Percentiles rank a stretch among this genome's conserved stretches.
phyloP scores from a whole-genome alignment of 2,113 vertebrate species.

The Hyperoodon ampullatus region DNA sequence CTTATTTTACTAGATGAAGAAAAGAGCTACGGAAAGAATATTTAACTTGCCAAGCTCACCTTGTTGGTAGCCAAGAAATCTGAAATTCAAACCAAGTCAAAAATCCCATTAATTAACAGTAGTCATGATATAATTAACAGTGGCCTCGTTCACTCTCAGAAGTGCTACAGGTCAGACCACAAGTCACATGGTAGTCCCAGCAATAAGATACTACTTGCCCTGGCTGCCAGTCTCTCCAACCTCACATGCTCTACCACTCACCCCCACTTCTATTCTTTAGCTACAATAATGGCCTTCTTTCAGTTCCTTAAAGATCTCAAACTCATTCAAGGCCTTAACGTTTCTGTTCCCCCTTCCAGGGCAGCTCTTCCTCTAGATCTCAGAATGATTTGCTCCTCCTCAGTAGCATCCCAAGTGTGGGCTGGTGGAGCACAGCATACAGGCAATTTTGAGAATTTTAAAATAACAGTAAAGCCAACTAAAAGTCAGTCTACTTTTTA shows the following conservation, averaged over 20 bases:
- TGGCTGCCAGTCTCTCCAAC: background rate
- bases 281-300: background rate
- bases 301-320: slow-evolving; percentile 7
- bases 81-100: slow-evolving; percentile 24
- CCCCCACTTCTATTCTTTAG: background rate
- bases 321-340: background rate
- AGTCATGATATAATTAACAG: background rate
- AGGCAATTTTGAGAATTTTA: background rate
- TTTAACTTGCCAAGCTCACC: background rate
- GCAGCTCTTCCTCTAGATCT: background rate
- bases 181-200: background rate
- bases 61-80: background rate
- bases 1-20: slow-evolving; percentile 8
- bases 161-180: background rate
- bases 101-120: background rate
- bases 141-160: background rate
- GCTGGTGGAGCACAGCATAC: background rate
- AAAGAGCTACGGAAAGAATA: background rate
- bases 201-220: background rate
- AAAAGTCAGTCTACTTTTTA: background rate
- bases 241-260: background rate
- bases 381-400: background rate
- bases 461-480: slow-evolving; percentile 12
- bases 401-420: background rate
- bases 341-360: background rate